phyloP scores from a whole-genome alignment of 2,888 invertebrate species.

The Keiferia lycopersicella region DNA sequence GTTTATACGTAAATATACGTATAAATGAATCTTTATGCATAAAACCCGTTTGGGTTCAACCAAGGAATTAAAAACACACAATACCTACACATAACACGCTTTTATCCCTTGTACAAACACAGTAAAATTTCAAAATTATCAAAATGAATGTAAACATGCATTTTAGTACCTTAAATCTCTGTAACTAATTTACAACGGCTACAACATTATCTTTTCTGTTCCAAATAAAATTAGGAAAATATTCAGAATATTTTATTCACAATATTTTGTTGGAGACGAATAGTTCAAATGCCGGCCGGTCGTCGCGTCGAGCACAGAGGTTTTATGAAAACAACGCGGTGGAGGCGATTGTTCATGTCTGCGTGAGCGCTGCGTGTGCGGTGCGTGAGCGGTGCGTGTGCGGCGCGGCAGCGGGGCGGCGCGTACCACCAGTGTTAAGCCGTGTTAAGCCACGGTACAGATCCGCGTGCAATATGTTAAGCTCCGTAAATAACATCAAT shows the following conservation, averaged over 20 bases:
- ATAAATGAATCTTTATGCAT: too few species aligned
- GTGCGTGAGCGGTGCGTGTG: not conserved
- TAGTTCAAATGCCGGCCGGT: not conserved
- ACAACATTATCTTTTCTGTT: not conserved
- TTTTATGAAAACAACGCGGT: constrained; percentile 3
- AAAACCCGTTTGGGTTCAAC: too few species aligned
- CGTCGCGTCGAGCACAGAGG: not conserved
- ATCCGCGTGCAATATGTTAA: not conserved
- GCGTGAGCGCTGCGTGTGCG: not conserved
- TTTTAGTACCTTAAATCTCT: too few species aligned
- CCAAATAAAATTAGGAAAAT: not conserved
- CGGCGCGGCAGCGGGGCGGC: not conserved
- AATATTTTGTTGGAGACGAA: not conserved
- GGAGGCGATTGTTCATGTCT: not conserved
- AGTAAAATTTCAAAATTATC: too few species aligned
- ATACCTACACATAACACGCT: too few species aligned
- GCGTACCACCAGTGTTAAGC: not conserved
- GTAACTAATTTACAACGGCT: too few species aligned
- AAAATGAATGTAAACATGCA: too few species aligned
- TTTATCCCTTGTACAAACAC: too few species aligned
- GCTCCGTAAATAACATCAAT: not conserved
- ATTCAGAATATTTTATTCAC: not conserved
- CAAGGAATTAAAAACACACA: too few species aligned
- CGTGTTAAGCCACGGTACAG: not conserved
- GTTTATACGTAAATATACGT: too few species aligned